Conservation (phyloP, 2,888 invertebrate genomes). For the Habroteleia sp. region DNA sequence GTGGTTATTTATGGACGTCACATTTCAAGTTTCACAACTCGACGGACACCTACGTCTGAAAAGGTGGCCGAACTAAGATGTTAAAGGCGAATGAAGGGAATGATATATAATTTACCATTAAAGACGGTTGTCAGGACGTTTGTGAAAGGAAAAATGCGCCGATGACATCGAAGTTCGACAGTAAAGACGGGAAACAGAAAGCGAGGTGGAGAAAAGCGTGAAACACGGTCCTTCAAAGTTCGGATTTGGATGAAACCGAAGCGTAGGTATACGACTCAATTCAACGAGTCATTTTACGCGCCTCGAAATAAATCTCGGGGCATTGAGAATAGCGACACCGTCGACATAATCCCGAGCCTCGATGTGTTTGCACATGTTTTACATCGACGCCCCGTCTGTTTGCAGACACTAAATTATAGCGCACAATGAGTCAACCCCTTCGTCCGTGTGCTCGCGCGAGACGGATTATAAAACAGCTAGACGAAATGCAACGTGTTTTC, state of each 20-base stretch:
- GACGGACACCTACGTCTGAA: constrained; percentile 16
- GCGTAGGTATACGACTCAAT: constrained; percentile 69
- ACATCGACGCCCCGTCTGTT: constrained; percentile 77
- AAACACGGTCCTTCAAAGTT: constrained; percentile 44
- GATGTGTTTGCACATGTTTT: constrained; percentile 73
- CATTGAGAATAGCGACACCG: constrained; percentile 64
- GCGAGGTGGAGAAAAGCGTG: constrained; percentile 15
- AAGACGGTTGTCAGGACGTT: constrained; percentile 31
- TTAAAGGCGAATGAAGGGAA: constrained; percentile 27
- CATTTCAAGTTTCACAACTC: constrained; percentile 18
- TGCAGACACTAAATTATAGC: constrained; percentile 81
- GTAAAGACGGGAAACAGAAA: constrained; percentile 23
- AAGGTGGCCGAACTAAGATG: constrained; percentile 26
- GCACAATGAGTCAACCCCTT: constrained; percentile 78
- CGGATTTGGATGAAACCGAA: constrained; percentile 21
- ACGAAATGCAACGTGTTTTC: constrained; percentile 61
- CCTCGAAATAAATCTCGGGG: constrained; percentile 72
- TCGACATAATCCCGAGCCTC: constrained; percentile 62
- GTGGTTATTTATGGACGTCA: constrained; percentile 40
- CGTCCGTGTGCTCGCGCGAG: constrained; percentile 67
- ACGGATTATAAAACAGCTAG: constrained; percentile 77
- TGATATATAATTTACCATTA: constrained; percentile 56
- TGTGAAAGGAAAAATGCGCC: constrained; percentile 42
- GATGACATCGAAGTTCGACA: constrained; percentile 1
- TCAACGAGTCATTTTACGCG: constrained; percentile 73